Evolutionary conservation across 2,888 invertebrate species (phyloP), one percentile per base, ranked within the genome.

Genomic region (Dusona sp.): DNA sequence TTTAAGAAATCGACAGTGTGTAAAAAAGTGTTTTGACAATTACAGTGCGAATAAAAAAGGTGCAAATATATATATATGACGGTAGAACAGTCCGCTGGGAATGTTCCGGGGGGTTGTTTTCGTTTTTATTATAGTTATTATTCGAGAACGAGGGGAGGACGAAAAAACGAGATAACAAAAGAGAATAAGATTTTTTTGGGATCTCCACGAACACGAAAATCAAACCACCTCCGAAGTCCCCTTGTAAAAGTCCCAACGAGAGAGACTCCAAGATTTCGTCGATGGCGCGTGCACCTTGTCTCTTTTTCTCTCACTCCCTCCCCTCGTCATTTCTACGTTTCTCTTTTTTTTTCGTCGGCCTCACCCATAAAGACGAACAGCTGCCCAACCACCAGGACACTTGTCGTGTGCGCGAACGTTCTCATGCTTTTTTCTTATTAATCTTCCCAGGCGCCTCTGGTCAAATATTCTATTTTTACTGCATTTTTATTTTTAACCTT

Each of bases 231-330:
- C 54, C 64, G 36, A 70, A 48, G 61, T 29, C 48, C 51, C 48
- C 68, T 68, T 42, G 65, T n/a, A 73, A 80, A 51, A 36, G 57
- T 75, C 68, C 33, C 42, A 75, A 82, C 36, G 54, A 45, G 61
- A 22, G 51, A 51, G 73, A 67, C 36, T 67, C 67, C 42, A 61
- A 65, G 70, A 81, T 64, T 79, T 79, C 75, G 78, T 84, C 81
- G 45, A 51, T 78, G 83, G 86, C 86, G 83, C 86, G 86, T 86
- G 86, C 84, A 84, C 80, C 83, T 86, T 86, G 83, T 83, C 77
- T 68, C 73, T 57, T 45, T 25, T 38, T 38, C 16, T 83, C 75
- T 72, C 86, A 51, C 80, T 42, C 51, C 42, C 38, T 22, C 70
- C 70, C 65, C 72, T 19, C 45, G 11, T 16, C 45, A n/a, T 54